A percentile compares a stretch with the other conserved stretches of the same genome.
Conservation (phyloP, 1,140 invertebrate species). For the Brachystomella parvula region DNA sequence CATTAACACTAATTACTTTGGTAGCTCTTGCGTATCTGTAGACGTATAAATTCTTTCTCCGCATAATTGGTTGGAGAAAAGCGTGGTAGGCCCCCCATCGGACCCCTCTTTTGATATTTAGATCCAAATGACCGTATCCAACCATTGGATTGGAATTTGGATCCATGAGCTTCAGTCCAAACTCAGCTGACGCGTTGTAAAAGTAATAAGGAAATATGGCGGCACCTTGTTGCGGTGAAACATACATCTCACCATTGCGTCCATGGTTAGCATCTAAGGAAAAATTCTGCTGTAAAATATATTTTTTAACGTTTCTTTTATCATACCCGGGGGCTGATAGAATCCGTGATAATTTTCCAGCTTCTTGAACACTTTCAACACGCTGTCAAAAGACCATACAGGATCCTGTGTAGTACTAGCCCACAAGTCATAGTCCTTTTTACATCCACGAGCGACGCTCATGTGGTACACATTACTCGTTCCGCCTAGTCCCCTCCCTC, state of each 20-base stretch:
- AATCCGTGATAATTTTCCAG: conserved; percentile 46
- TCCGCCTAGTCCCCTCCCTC: conserved; percentile 48
- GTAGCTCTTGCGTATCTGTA: conserved; percentile 46
- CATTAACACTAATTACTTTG: conserved; percentile 40
- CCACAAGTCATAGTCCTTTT: conserved; percentile 82
- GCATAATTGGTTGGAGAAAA: conserved; percentile 49
- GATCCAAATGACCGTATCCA: conserved; percentile 46
- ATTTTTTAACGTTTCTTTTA: neutral
- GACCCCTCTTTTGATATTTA: conserved; percentile 63
- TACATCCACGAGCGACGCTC: conserved; percentile 60
- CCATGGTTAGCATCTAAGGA: conserved; percentile 38
- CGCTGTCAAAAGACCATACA: conserved; percentile 79
- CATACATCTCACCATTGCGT: neutral
- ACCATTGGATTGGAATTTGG: neutral
- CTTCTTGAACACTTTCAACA: conserved; percentile 57
- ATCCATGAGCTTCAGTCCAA: conserved; percentile 11
- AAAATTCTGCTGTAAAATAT: neutral
- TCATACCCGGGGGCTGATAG: conserved; percentile 4
- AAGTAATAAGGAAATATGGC: neutral
- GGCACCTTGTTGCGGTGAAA: neutral
- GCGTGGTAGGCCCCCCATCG: conserved; percentile 73
- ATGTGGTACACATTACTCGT: conserved; percentile 58
- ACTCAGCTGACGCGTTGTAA: conserved; percentile 2
- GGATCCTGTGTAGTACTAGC: conserved; percentile 65
- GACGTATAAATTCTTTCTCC: conserved; percentile 46